Base-by-base conservation (phyloP, 2,797 vertebrate species). In the Acrossocheilus wenchowensis region DNA sequence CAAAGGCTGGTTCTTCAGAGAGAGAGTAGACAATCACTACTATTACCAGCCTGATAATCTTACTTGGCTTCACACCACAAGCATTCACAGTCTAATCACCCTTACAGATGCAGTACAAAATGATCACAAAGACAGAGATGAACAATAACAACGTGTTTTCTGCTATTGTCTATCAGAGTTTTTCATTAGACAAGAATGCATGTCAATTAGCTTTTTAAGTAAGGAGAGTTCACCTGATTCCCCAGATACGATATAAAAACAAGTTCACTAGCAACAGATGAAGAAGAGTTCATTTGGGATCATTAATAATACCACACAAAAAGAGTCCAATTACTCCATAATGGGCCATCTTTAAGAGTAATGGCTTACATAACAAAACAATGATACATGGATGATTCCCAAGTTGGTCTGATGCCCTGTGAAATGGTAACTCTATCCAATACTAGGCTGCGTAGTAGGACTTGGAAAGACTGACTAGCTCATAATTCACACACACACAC, bases 11-110 rank as follows among this genome's bases (percentile, higher is more conserved):
- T 80, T 80, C 19, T 54, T 80, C 41, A 26, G 45, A 36, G 10
- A n/a, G 71, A 86, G 84, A 86, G 69, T 41, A 68, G 71, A 81
- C 71, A 75, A 86, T 86, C 78, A 86, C 78, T 86, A 66, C 85
- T 86, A 86, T 81, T 81, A 81, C 34, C 85, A 81, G 54, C 78
- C 57, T 66, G 34, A 74, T 80, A 60, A 88, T 88, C 73, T 73
- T 90, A 57, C 92, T 91, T 89, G 91, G 91, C 89, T 92, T 85
- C 80, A 84, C 85, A 81, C 86, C 89, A 91, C 88, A 88, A 78
- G 88, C 90, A 91, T 92, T 91, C 92, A 88, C 92, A 91, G 91
- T 91, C 93, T 94, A 91, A 93, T 94, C 93, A 94, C 91, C 89
- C 89, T 30, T 88, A 64, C 78, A 75, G 45, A 86, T 64, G 78